Conservation (phyloP, 2,113 vertebrate species). For the Lasiurus borealis region DNA sequence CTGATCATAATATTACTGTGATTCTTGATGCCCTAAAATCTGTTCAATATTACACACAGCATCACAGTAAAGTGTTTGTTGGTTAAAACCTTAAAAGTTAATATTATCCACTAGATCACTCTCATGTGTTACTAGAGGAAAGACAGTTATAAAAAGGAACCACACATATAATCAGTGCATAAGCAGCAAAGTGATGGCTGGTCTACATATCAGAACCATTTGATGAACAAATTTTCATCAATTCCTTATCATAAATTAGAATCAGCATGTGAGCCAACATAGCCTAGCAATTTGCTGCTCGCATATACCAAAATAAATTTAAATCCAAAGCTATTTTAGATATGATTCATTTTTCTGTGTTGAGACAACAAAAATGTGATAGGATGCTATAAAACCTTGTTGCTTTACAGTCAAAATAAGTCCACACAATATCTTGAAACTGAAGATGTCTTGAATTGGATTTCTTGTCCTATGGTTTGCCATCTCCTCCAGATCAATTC, state of each 20-base stretch:
- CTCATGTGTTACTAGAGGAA: neutral
- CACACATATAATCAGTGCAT: neutral
- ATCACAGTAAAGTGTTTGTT: slow-evolving; percentile 29
- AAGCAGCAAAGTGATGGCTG: neutral
- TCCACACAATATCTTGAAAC: neutral
- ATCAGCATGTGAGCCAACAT: slow-evolving; percentile 36
- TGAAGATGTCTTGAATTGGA: neutral
- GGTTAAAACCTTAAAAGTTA: slow-evolving; percentile 41
- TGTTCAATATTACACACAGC: slow-evolving; percentile 44
- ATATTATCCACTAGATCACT: neutral
- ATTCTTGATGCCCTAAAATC: slow-evolving; percentile 50
- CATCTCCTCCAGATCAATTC: neutral
- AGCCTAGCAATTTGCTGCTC: slow-evolving; percentile 67
- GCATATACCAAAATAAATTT: slow-evolving; percentile 78
- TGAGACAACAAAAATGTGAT: neutral
- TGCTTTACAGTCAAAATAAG: no score
- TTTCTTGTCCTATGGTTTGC: neutral
- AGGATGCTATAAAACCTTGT: neutral
- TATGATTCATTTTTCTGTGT: slow-evolving; percentile 58
- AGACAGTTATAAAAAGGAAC: neutral
- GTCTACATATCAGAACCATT: slow-evolving; percentile 34
- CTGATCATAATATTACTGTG: slow-evolving; percentile 39
- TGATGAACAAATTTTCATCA: slow-evolving; percentile 65
- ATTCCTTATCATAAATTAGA: slow-evolving; percentile 66
- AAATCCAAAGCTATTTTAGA: slow-evolving; percentile 77